Conservation (phyloP, 2,797 vertebrate genomes). For the Lateolabrax maculatus region DNA sequence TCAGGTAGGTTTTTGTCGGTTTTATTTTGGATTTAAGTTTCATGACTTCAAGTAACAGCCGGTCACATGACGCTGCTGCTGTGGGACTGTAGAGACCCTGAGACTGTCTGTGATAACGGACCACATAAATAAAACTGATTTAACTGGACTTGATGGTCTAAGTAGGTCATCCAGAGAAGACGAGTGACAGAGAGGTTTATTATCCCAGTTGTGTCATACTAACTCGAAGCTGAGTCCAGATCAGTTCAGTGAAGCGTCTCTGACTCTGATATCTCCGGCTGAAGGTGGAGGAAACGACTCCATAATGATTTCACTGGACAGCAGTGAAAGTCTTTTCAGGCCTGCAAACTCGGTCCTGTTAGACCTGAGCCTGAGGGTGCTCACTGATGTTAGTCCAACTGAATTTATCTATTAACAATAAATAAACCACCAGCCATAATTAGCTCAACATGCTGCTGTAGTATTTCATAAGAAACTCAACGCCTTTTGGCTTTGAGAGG, state of each 20-base stretch:
- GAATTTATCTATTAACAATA: too few relatives aligned
- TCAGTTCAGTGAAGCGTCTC: conserved; percentile 30
- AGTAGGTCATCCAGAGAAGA: conserved; percentile 27
- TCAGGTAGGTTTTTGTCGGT: not conserved
- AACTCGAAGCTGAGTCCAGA: conserved; percentile 15
- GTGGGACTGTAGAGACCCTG: not conserved
- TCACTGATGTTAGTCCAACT: too few relatives aligned
- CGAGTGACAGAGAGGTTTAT: conserved; percentile 5
- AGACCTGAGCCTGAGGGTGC: too few relatives aligned
- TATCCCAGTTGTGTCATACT: conserved; percentile 37
- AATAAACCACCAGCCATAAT: too few relatives aligned
- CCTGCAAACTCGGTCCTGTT: not conserved
- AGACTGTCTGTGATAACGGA: not conserved
- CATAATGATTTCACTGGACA: not conserved
- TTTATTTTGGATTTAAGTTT: not conserved
- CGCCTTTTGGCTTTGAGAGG: too few relatives aligned
- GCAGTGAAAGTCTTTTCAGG: not conserved
- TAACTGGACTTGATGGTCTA: not conserved
- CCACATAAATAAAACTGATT: not conserved
- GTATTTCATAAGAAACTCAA: not conserved
- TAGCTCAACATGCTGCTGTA: not conserved
- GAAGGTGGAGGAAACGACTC: not conserved
- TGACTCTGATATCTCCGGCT: not conserved
- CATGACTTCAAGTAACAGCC: not conserved
- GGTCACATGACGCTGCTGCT: conserved; percentile 20